These are phyloP conservation scores for Melopsittacus undulatus DNA, from an alignment of 2,797 vertebrate genomes.

Conservation along the genomic window DNA sequence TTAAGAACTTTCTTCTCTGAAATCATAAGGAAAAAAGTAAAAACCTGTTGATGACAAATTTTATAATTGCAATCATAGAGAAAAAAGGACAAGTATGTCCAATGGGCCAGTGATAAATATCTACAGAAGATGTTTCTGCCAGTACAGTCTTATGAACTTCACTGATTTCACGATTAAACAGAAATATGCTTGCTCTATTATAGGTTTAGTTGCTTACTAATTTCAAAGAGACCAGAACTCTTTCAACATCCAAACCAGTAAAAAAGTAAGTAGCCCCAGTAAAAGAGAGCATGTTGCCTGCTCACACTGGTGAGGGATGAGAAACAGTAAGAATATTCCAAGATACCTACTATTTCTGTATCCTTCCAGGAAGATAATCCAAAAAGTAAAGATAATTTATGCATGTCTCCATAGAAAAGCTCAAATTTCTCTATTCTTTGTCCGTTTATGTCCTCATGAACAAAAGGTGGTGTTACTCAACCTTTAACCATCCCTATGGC, in stretches of 20 bases:
- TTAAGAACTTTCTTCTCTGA: not conserved
- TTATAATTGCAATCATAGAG: not conserved
- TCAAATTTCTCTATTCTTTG: not conserved
- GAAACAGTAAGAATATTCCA: not conserved
- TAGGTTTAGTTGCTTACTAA: not conserved
- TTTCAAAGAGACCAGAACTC: not conserved
- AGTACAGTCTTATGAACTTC: not conserved
- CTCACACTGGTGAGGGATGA: not conserved
- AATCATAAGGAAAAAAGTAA: not conserved
- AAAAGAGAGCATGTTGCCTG: not conserved
- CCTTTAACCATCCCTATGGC: not conserved
- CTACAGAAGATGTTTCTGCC: not conserved
- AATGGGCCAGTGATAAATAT: not conserved
- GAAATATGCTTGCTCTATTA: not conserved
- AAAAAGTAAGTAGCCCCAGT: not conserved
- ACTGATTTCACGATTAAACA: not conserved
- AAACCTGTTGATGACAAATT: not conserved
- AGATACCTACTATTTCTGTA: not conserved
- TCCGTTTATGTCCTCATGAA: not conserved
- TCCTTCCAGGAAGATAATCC: not conserved
- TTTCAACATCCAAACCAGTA: not conserved
- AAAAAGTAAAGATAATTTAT: not conserved
- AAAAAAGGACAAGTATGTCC: not conserved
- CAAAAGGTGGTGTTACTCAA: not conserved
- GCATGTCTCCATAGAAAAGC: not conserved